Evolutionary conservation across 2,113 vertebrate species (phyloP).

Genomic region (Perca flavescens): DNA sequence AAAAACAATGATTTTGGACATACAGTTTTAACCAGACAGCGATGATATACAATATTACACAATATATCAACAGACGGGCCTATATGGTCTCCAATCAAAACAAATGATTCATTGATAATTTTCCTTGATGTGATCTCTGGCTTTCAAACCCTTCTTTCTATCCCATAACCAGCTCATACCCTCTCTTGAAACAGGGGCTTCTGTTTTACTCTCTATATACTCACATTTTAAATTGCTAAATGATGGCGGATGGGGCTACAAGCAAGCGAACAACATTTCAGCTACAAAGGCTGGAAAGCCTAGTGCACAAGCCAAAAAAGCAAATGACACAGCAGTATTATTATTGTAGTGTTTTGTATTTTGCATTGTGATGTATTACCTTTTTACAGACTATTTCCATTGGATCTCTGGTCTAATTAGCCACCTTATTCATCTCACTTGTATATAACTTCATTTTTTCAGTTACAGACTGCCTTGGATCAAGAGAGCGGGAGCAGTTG

Average conservation of each 20-base stretch:
- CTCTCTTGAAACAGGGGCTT: background rate
- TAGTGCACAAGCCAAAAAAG: conserved; percentile 46
- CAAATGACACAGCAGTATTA: conserved; percentile 69
- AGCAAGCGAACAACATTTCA: conserved; percentile 17
- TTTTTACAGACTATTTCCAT: conserved; percentile 62
- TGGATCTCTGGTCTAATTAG: conserved; percentile 71
- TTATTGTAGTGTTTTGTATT: conserved; percentile 62
- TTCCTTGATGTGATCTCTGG: background rate
- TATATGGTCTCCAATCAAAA: conserved; percentile 37
- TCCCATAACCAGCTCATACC: background rate
- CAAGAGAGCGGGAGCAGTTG: conserved; percentile 37
- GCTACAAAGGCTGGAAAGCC: conserved; percentile 32
- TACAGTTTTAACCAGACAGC: too few species aligned
- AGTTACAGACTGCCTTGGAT: conserved; percentile 59
- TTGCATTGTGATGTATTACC: conserved; percentile 71
- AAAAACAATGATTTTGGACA: too few species aligned
- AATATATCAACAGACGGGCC: background rate
- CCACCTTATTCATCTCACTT: conserved; percentile 70
- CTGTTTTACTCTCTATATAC: background rate
- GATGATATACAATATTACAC: background rate
- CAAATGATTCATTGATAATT: conserved; percentile 19
- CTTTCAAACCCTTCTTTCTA: conserved; percentile 31
- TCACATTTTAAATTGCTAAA: conserved; percentile 23
- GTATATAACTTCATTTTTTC: conserved; percentile 61
- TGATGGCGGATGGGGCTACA: conserved; percentile 21